Percentiles rank a stretch among this genome's conserved stretches.
Evolutionary conservation across 2,113 vertebrate genomes (phyloP).

Genomic region (Thermophis baileyi): DNA sequence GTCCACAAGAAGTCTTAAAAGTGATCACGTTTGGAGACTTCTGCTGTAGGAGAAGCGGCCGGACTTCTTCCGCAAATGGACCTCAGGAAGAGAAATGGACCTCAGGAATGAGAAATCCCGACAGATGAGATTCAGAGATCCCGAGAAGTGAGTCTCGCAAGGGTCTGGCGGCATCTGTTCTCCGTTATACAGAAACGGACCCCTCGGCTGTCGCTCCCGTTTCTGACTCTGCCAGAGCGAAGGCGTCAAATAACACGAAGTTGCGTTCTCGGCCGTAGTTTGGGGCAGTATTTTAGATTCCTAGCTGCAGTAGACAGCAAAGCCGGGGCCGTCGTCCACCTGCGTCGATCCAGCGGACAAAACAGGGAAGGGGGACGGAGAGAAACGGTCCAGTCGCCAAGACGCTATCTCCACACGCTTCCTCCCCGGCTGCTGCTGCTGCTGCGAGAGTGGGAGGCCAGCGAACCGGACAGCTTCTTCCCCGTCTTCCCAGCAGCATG

Average conservation of each 20-base stretch:
- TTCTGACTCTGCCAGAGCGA: background rate
- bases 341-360: background rate
- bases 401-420: constrained; percentile 51
- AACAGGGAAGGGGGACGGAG: background rate
- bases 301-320: background rate
- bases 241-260: background rate
- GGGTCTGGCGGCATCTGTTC: background rate
- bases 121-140: background rate
- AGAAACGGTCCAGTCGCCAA: background rate
- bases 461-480: constrained; percentile 40
- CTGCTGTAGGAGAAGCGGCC: background rate
- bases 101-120: background rate
- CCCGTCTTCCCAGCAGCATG: background rate
- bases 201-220: background rate
- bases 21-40: background rate
- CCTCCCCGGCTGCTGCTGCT: constrained; percentile 36
- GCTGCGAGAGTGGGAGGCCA: constrained; percentile 15
- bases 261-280: background rate
- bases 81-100: background rate
- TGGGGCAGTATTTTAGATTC: background rate
- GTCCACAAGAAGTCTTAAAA: background rate
- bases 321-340: background rate
- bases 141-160: background rate
- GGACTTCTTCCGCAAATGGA: background rate
- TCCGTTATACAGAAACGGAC: background rate